Base-by-base conservation (phyloP, 2,888 invertebrate genomes). In the Lasioglossum malachurum region DNA sequence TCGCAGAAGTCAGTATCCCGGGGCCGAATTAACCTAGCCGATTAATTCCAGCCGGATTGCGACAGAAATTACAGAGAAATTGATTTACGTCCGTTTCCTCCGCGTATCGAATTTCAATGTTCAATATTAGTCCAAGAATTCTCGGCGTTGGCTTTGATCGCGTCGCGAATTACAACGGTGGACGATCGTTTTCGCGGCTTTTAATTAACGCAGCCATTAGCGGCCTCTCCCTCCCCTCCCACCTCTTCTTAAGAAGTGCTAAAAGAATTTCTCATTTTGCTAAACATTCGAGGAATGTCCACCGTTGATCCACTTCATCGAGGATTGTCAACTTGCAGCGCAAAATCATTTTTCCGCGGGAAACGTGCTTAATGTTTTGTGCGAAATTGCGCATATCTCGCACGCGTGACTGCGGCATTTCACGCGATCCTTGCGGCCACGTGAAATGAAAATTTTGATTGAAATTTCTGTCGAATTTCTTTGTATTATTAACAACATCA, bases 71-170 rank as follows among this genome's bases (percentile, higher is more conserved):
- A 41, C 57, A 27, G 7, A 75, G 75, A 46, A 44, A 41, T 75
- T n/a, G 57, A 75, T 75, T 57, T 75, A 57, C 75, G 38, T 41
- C 49, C 57, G 71, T 71, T 38, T 8, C 53, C 35, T n/a, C 38
- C 35, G 53, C 35, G 75, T 75, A 75, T 75, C 75, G 75, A 41
- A 75, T 41, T 75, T 75, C n/a, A 57, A 53, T 75, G 75, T 38
- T 57, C 75, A 75, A 75, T 75, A 75, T 75, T 57, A 57, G 53
- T 75, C 35, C 35, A 75, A 57, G 75, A 75, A 57, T 75, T 41
- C 49, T 53, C 23, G 16, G 23, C n/a, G 31, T 12, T 35, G 31
- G 49, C 57, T 75, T 75, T 57, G 53, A n/a, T 38, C 49, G 23
- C 14, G 23, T 35, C 53, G n/a, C 53, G 53, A 74, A 23, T 35